A percentile compares a stretch with the other conserved stretches of the same genome.
phyloP scores from a whole-genome alignment of 2,113 vertebrate species.

The Callospermophilus lateralis region DNA sequence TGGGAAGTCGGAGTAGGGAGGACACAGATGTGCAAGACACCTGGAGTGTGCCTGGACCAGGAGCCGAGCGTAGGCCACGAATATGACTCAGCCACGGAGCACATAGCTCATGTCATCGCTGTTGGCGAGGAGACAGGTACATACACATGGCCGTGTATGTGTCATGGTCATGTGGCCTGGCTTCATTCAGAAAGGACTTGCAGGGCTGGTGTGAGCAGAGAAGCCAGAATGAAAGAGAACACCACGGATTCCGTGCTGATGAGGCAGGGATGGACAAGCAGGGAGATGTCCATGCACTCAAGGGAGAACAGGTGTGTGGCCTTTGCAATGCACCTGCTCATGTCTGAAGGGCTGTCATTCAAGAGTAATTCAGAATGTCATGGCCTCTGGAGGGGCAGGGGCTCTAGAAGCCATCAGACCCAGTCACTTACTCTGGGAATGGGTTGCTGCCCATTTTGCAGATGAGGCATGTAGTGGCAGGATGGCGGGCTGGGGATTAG shows the following conservation, averaged over 20 bases:
- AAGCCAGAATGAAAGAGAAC: background rate
- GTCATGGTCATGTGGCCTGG: background rate
- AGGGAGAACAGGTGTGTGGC: background rate
- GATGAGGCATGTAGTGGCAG: background rate
- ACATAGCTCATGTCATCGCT: background rate
- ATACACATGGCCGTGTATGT: background rate
- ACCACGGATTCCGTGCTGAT: background rate
- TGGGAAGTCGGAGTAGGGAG: background rate
- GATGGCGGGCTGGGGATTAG: too few species aligned
- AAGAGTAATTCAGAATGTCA: background rate
- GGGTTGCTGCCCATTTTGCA: background rate
- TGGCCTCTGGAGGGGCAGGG: background rate
- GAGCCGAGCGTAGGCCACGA: background rate
- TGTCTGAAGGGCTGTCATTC: background rate
- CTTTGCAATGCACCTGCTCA: background rate
- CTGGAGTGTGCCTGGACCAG: background rate
- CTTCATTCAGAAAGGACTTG: background rate
- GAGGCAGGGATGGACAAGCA: background rate
- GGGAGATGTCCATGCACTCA: background rate
- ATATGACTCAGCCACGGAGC: conserved; percentile 6
- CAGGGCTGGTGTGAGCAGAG: background rate
- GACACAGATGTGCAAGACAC: conserved; percentile 60
- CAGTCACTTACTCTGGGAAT: too few species aligned
- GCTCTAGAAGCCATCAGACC: background rate
- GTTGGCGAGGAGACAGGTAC: background rate